Evolutionary conservation across 1,140 invertebrate genomes (phyloP), one percentile per base, ranked within the genome.

Genomic region (Meloidogyne floridensis): DNA sequence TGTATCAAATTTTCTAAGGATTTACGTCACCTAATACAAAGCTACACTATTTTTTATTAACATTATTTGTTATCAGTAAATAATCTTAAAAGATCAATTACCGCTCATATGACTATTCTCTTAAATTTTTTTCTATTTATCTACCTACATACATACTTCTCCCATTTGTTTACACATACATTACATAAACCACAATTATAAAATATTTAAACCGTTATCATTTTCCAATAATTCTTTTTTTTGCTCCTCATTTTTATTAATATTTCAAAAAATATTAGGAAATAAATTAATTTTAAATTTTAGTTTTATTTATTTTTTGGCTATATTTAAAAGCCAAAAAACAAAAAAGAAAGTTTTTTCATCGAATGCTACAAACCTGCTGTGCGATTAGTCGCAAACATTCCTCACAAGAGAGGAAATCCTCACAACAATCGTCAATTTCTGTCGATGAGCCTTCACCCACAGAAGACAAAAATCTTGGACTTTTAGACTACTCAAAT

Each of bases 401-500:
- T 65, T 65, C 59, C n/a, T 65, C 59, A 65, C 59, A 65, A 65
- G 59, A 65, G 15, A 65, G 59, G 7, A 65, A 65, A 65, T 65
- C 5, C n/a, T 65, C 59, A 65, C 59, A 65, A 65, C 59, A 65
- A 65, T 65, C 59, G 1, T 65, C 59, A 4, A 65, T n/a, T 18
- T 65, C n/a, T 5, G 1, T 65, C n/a, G 59, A 65, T 65, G 59
- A 65, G n/a, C 4, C n/a, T 65, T 65, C n/a, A 65, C 59, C 59
- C 7, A 65, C 59, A n/a, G n/a, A 65, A 65, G 59, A 65, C n/a
- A 13, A n/a, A 65, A 65, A 11, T 8, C 59, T 65, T 65, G 59
- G 59, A 65, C 59, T 65, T 65, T 65, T 65, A 1, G 77, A 79
- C 32, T 79, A 65, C 65, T 69, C 56, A 6, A 79, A 79, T 72